Evolutionary conservation across 2,113 vertebrate genomes (phyloP), one percentile per base, ranked within the genome.

Genomic region (Gymnarchus niloticus): DNA sequence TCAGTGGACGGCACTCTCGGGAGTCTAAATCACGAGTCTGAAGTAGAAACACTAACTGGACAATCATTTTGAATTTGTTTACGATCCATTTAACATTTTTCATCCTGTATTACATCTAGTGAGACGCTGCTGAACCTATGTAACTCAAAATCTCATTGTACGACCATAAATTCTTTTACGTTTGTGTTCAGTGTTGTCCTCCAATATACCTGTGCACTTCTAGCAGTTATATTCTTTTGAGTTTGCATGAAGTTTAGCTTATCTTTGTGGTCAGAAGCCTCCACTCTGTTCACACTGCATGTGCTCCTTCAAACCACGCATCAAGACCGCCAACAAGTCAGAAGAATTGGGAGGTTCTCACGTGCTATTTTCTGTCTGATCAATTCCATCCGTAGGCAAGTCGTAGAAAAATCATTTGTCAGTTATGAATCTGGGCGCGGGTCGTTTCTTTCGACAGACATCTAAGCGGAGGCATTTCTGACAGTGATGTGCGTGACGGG

Each of bases 371-470:
- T 33, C 33, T 41, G 48, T 85, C 65, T 56, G 48, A 77, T 37
- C 69, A 10, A 19, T 56, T 41, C 33, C 12, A n/a, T 85, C 10
- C 37, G 65, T 44, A 49, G 23, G n/a, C 21, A 23, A 23, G 37
- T 85, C 51, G 28, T 21, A 84, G 52, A 73, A 25, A n/a, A 51
- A 51, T n/a, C 51, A 54, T 85, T 52, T 21, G 10, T 54, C 56
- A 54, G 19, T 85, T 54, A 41, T 77, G 25, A 25, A 56, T 41
- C 28, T 76, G 19, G n/a, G 56, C 73, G 83, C 77, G 46, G 84
- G 69, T 85, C 84, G 56, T 77, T 78, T 41, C 25, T 73, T 84
- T 69, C 21, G 59, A 73, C 61, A 84, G 73, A 84, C 52, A 56
- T 17, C 61, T 51, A 48, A 37, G 51, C 9, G 37, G 33, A 51